Evolutionary conservation across 2,888 invertebrate genomes (phyloP).

Genomic region (Melikaiella ostensackeni): DNA sequence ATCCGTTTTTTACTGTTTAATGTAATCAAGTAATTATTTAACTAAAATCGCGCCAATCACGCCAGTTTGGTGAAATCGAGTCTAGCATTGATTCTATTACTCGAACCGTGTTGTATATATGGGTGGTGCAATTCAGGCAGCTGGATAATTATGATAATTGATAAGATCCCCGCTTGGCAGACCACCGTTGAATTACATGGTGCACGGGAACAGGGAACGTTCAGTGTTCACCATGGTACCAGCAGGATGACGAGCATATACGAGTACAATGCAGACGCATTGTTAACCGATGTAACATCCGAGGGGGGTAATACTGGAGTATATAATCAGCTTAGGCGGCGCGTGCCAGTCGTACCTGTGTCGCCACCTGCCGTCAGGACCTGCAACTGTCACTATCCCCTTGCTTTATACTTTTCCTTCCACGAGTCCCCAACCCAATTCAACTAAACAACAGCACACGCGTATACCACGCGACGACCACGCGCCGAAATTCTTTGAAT

Average conservation of each 20-base stretch:
- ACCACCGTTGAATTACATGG: constrained; percentile 49
- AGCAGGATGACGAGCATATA: constrained; percentile 44
- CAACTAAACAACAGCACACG: constrained; percentile 25
- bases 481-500: constrained; percentile 18
- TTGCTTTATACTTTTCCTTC: constrained; percentile 27
- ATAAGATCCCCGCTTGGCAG: constrained; percentile 53
- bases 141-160: constrained; percentile 63
- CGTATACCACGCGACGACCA: constrained; percentile 28
- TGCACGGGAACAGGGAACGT: constrained; percentile 19
- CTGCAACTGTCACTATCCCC: constrained; percentile 47
- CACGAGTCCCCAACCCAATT: constrained; percentile 38
- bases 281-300: constrained; percentile 45
- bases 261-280: constrained; percentile 40
- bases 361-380: constrained; percentile 55
- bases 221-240: constrained; percentile 28
- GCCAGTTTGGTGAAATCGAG: constrained; percentile 10
- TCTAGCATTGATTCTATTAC: constrained; percentile 17
- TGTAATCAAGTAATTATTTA: not conserved
- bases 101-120: not conserved
- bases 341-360: constrained; percentile 58
- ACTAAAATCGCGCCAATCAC: not conserved
- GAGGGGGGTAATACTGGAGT: constrained; percentile 45
- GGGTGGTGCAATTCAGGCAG: constrained; percentile 34
- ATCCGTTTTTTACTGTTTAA: too few species aligned
- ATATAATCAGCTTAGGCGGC: constrained; percentile 56